These are phyloP conservation scores for Bombylius discolor DNA, from an alignment of 2,888 invertebrate genomes.

Conservation along the genomic window DNA sequence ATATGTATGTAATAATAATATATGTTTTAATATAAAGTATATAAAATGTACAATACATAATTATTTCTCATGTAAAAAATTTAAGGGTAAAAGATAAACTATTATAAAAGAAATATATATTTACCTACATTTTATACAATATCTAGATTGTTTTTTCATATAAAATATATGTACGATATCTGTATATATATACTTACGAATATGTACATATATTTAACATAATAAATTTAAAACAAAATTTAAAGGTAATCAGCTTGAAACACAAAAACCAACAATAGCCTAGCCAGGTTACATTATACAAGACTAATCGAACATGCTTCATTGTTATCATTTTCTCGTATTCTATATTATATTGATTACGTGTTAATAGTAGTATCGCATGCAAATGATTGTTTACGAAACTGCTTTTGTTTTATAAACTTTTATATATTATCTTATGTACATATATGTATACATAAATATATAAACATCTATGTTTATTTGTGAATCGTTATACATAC, in stretches of 20 bases:
- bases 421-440: background rate
- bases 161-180: background rate
- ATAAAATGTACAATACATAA: background rate
- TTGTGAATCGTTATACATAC: no score
- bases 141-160: background rate
- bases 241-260: background rate
- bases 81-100: no score
- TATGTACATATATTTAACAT: background rate
- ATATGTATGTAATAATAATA: no score
- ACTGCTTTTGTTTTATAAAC: background rate
- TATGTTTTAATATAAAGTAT: no score
- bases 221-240: background rate
- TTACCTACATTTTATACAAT: no score
- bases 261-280: background rate
- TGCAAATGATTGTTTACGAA: constrained; percentile 6
- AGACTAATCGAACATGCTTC: background rate
- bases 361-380: constrained; percentile 6
- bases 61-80: no score
- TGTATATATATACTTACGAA: background rate
- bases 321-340: no score
- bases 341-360: constrained; percentile 1
- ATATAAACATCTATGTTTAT: no score
- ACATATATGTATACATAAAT: no score
- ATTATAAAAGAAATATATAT: no score
- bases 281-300: background rate